Base-by-base conservation (phyloP, 2,797 vertebrate genomes). In the Pristis pectinata region DNA sequence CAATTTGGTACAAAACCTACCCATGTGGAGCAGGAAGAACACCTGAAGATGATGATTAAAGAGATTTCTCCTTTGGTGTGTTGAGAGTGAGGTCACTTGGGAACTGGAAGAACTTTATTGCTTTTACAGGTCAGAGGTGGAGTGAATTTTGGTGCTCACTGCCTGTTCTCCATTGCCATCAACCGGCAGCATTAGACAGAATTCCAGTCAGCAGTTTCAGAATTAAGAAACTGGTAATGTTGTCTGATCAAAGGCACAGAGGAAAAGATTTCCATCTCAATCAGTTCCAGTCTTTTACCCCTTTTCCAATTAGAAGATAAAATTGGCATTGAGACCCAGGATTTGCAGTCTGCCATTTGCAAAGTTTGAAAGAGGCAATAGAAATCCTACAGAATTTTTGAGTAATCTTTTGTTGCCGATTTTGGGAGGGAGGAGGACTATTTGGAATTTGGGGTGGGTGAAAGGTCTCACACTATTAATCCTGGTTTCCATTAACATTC, bases 151-250 rank as follows among this genome's bases (percentile, higher is more conserved):
- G 24, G 10, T 93, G 67, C 24, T 93, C 92, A 93, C 30, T 15
- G 41, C 30, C 44, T 64, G 61, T 64, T 93, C 67, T 27, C 44
- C 27, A 93, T 34, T 94, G 44, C 27, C 70, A 34, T 92, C 72
- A 76, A 76, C 61, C n/a, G 17, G 70, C 92, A 94, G 92, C 72
- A 94, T 49, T 76, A 94, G 76, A 24, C 13, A 74, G 27, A 56
- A 44, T 17, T 11, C 44, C 72, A 53, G 94, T 76, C 44, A 94
- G 56, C 30, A 61, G 49, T 56, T 76, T 13, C 5, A 76, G 70
- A 30, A 34, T 30, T 27, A 94, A 94, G 44, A 94, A 9, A 44
- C 49, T 74, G 8, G 76, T 56, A 56, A n/a, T 76, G 13, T n/a
- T n/a, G 44, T 7, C 30, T 34, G 30, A 44, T 76, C 30, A 76